Conservation (phyloP, 2,797 vertebrate genomes). For the Sus cebifrons region DNA sequence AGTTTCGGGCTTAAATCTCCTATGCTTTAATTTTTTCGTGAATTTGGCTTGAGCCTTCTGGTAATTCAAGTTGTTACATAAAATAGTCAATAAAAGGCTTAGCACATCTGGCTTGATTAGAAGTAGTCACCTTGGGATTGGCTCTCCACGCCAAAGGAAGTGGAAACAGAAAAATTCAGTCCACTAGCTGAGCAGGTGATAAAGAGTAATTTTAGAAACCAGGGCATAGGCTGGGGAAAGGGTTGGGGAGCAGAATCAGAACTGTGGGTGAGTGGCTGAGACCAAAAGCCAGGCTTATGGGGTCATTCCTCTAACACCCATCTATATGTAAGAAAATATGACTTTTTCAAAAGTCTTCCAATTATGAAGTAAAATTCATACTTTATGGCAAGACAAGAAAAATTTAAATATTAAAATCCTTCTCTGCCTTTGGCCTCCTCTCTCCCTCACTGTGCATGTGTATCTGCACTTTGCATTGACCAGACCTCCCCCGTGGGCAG, state of each 20-base stretch:
- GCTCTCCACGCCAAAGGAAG: background rate
- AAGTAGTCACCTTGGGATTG: conserved; percentile 1
- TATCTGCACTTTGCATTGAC: no score
- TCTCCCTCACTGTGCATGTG: no score
- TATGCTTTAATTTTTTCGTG: conserved; percentile 65
- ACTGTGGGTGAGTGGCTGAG: background rate
- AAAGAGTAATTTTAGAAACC: background rate
- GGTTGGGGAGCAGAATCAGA: background rate
- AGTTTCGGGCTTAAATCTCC: conserved; percentile 72
- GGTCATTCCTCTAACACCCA: background rate
- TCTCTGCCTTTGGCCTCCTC: no score
- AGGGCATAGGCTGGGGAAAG: background rate
- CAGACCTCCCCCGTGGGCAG: no score
- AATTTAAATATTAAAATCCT: no score
- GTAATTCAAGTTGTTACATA: conserved; percentile 71
- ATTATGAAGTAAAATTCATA: no score
- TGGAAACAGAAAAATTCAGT: background rate
- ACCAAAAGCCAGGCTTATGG: accelerated
- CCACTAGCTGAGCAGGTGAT: background rate
- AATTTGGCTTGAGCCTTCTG: conserved; percentile 72
- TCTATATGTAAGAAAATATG: background rate
- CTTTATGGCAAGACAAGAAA: no score
- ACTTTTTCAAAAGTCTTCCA: background rate
- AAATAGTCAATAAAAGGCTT: conserved; percentile 74
- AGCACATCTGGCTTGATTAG: conserved; percentile 57